Percentiles rank a stretch among this genome's conserved stretches.
phyloP scores from a whole-genome alignment of 2,888 invertebrate species.

The Tuberolachnus salignus region DNA sequence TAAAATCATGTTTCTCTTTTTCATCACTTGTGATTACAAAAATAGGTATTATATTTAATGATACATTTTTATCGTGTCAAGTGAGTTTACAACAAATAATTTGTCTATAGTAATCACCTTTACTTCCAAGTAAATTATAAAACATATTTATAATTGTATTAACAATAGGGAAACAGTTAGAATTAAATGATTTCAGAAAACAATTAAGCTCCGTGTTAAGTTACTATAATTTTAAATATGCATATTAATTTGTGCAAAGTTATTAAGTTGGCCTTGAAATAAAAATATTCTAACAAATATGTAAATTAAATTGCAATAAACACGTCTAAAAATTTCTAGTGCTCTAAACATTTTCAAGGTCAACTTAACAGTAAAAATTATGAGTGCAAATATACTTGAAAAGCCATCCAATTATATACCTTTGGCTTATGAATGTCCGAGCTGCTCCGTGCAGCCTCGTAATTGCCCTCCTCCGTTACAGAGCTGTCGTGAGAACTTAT shows the following conservation, averaged over 20 bases:
- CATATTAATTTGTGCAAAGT: constrained; percentile 32
- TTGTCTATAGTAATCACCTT: too few relatives aligned
- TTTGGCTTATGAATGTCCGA: constrained; percentile 47
- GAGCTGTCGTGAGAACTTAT: constrained; percentile 54
- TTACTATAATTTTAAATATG: too few relatives aligned
- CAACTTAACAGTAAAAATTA: constrained; percentile 31
- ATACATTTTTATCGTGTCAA: too few relatives aligned
- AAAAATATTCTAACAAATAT: not conserved
- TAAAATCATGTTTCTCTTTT: too few relatives aligned
- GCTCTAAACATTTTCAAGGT: constrained; percentile 6
- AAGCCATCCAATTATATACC: constrained; percentile 34
- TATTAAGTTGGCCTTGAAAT: constrained; percentile 35
- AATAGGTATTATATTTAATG: too few relatives aligned
- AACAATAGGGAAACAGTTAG: too few relatives aligned
- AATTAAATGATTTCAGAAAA: too few relatives aligned
- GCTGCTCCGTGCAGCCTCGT: constrained; percentile 57
- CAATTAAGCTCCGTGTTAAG: too few relatives aligned
- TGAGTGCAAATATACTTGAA: constrained; percentile 35
- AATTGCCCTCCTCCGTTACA: constrained; percentile 57
- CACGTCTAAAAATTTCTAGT: not conserved
- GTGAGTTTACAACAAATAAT: too few relatives aligned
- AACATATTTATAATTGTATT: too few relatives aligned
- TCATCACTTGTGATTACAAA: too few relatives aligned
- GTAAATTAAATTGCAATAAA: constrained; percentile 11
- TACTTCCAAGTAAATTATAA: too few relatives aligned